These are phyloP conservation scores for Psettodes erumei DNA, from an alignment of 2,113 vertebrate species.

Conservation along the genomic window DNA sequence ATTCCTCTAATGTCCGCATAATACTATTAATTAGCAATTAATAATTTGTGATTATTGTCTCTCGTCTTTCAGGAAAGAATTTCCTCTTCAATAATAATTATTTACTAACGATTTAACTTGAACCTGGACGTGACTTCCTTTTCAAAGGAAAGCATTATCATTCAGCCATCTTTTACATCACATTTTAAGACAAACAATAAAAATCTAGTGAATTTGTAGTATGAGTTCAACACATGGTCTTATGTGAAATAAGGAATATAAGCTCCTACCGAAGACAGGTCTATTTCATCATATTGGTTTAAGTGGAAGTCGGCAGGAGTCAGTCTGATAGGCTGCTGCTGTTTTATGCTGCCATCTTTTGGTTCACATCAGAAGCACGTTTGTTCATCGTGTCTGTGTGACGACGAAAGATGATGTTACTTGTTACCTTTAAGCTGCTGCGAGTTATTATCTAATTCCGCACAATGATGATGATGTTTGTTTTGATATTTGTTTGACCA, in stretches of 20 bases:
- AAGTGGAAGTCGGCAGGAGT: background rate
- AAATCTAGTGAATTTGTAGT: background rate
- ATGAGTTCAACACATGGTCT: background rate
- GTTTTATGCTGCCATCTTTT: constrained; percentile 65
- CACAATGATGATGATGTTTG: background rate
- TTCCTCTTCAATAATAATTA: background rate
- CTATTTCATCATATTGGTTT: background rate
- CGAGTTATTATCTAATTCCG: background rate
- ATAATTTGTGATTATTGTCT: background rate
- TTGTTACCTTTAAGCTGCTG: background rate
- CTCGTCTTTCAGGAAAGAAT: background rate
- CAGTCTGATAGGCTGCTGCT: background rate
- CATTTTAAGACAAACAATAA: background rate
- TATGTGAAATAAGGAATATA: too few relatives aligned
- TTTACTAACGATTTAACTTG: background rate
- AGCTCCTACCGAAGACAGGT: background rate
- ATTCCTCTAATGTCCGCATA: too few relatives aligned
- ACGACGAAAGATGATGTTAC: background rate
- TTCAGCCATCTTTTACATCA: background rate
- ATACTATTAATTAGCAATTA: too few relatives aligned
- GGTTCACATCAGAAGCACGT: constrained; percentile 16
- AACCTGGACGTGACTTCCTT: background rate
- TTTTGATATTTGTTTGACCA: background rate
- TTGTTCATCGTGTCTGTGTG: background rate
- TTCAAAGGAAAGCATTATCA: background rate